Percentiles rank a stretch among this genome's conserved stretches.
Conservation (phyloP, 2,113 vertebrate species). For the Heptranchias perlo region DNA sequence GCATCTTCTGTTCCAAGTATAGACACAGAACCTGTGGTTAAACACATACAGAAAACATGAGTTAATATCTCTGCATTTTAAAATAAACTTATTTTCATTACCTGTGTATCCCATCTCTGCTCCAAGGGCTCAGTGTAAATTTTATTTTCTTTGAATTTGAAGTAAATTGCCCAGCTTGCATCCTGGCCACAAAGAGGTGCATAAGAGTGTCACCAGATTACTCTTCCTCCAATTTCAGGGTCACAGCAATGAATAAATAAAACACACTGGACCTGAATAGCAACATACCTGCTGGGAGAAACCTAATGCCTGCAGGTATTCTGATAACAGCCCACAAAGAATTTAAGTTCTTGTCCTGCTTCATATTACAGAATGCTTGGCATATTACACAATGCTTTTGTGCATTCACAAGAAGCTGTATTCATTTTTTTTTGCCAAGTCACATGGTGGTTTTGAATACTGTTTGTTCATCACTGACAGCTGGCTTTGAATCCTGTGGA, state of each 20-base stretch:
- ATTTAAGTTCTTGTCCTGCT: neutral
- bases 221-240: too few species aligned
- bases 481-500: neutral
- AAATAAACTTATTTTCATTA: neutral
- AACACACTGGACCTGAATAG: neutral
- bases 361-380: neutral
- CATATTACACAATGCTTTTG: neutral
- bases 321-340: neutral
- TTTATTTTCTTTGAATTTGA: neutral
- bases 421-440: neutral
- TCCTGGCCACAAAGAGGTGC: neutral
- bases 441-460: neutral
- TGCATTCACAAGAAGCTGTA: neutral
- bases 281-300: neutral
- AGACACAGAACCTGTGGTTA: slow-evolving; percentile 71
- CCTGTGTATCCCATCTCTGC: neutral
- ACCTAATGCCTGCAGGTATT: neutral
- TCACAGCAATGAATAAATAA: neutral
- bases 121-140: neutral
- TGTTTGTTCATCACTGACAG: neutral
- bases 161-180: neutral
- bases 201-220: neutral
- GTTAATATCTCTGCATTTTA: neutral
- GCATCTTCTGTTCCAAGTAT: slow-evolving; percentile 91
- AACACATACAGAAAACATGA: neutral